Evolutionary conservation across 2,888 invertebrate genomes (phyloP).

Genomic region (Cryptophagus acutangulus): DNA sequence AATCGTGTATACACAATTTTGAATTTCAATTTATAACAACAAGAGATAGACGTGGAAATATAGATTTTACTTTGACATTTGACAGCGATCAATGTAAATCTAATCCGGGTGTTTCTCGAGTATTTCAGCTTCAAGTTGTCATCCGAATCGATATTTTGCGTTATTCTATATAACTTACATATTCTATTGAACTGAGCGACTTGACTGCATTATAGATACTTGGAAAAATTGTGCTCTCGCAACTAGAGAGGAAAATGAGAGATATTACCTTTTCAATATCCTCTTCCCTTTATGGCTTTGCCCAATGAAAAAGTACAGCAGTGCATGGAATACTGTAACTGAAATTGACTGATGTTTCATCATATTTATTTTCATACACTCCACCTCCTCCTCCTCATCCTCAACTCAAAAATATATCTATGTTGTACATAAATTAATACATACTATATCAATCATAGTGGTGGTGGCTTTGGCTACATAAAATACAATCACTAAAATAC

Average conservation of each 20-base stretch:
- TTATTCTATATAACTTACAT: conserved; percentile 4
- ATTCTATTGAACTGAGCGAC: conserved; percentile 7
- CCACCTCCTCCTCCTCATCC: no score
- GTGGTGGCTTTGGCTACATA: no score
- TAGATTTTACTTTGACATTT: conserved; percentile 29
- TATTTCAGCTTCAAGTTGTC: conserved; percentile 18
- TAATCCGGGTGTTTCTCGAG: conserved; percentile 25
- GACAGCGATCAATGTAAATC: conserved; percentile 30
- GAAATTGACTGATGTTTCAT: conserved; percentile 16
- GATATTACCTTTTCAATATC: conserved; percentile 27
- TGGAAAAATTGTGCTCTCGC: conserved; percentile 18
- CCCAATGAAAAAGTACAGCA: conserved; percentile 6
- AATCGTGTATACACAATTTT: conserved; percentile 17
- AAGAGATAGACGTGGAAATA: conserved; percentile 20
- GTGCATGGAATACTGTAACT: no score
- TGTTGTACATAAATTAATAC: not conserved
- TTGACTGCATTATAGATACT: conserved; percentile 6
- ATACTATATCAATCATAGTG: conserved; percentile 1
- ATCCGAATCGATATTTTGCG: conserved; percentile 11
- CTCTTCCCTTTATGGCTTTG: conserved; percentile 16
- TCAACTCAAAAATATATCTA: no score
- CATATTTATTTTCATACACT: no score
- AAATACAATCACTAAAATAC: no score
- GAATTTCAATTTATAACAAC: conserved; percentile 21
- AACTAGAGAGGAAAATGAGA: conserved; percentile 25